These are phyloP conservation scores for Nixonia krombeini DNA, from an alignment of 1,140 invertebrate species.

Conservation along the genomic window DNA sequence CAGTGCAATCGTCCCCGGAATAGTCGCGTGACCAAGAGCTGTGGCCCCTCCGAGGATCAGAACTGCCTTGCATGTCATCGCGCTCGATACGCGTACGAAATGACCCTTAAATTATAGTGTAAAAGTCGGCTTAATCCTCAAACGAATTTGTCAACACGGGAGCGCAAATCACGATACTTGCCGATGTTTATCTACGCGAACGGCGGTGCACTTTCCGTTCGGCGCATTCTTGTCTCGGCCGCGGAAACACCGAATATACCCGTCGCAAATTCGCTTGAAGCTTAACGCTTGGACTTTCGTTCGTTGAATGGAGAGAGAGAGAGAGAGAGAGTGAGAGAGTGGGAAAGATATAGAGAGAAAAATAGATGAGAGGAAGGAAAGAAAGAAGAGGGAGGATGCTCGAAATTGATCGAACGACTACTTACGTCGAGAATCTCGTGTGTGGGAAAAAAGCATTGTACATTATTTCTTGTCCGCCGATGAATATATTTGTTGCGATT, in stretches of 20 bases:
- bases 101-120: slow-evolving; percentile 47
- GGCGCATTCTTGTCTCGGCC: no score
- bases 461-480: no score
- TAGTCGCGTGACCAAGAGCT: slow-evolving; percentile 47
- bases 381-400: no score
- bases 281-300: not conserved
- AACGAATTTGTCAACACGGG: slow-evolving; percentile 48
- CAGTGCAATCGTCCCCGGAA: slow-evolving; percentile 43
- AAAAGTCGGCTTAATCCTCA: slow-evolving; percentile 45
- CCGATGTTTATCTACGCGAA: slow-evolving; percentile 17
- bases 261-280: slow-evolving; percentile 28
- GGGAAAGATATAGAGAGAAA: no score
- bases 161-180: slow-evolving; percentile 29
- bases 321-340: no score
- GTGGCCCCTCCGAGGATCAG: slow-evolving; percentile 41
- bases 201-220: not conserved
- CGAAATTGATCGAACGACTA: not conserved
- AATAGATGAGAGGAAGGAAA: no score
- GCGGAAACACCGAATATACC: no score
- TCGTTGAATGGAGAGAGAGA: no score
- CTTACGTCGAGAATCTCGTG: not conserved
- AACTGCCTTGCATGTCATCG: slow-evolving; percentile 51
- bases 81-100: slow-evolving; percentile 40
- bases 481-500: not conserved
- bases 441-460: not conserved